These are phyloP conservation scores for Gymnocheta viridis DNA, from an alignment of 2,888 invertebrate genomes.

Conservation along the genomic window DNA sequence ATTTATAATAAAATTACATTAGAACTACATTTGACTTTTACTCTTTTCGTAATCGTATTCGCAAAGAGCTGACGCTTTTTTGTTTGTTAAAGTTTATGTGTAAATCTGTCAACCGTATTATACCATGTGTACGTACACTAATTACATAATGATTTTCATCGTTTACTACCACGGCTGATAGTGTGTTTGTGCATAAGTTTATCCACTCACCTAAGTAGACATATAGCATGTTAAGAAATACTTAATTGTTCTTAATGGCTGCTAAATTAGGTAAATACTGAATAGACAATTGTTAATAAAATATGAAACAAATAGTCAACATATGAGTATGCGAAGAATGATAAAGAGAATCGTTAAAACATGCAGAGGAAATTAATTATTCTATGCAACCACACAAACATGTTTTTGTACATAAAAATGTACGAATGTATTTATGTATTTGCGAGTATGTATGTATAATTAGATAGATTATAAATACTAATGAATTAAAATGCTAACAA, in stretches of 20 bases:
- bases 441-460: too few relatives aligned
- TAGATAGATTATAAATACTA: too few relatives aligned
- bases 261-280: conserved; percentile 17
- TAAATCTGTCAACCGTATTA: neutral
- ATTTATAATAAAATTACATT: neutral
- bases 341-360: neutral
- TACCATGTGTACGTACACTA: neutral
- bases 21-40: neutral
- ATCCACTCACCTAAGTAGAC: neutral
- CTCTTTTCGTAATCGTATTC: too few relatives aligned
- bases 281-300: conserved; percentile 2
- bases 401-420: too few relatives aligned
- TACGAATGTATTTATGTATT: too few relatives aligned
- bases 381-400: too few relatives aligned
- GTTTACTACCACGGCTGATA: too few relatives aligned
- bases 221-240: neutral
- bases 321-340: neutral
- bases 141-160: conserved; percentile 26
- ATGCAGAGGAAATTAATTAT: too few relatives aligned
- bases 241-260: conserved; percentile 34
- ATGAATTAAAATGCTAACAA: too few relatives aligned
- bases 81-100: too few relatives aligned
- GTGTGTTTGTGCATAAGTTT: neutral
- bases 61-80: too few relatives aligned
- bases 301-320: conserved; percentile 10